Evolutionary conservation across 2,888 invertebrate species (phyloP), one percentile per base, ranked within the genome.

Genomic region (Patella depressa): DNA sequence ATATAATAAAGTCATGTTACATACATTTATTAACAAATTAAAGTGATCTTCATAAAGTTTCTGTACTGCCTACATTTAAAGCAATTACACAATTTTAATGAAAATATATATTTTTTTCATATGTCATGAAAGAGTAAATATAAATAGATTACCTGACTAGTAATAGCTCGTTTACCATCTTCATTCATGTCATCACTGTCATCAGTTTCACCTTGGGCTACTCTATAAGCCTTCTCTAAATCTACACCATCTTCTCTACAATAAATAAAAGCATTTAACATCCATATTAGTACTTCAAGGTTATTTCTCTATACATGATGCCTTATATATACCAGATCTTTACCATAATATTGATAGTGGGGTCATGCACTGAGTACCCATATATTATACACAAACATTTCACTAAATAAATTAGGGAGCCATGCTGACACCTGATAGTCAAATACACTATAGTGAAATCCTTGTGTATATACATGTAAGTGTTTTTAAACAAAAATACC

Each of bases 141-240:
- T 54, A 73, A 15, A 55, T 57, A 11, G 75, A 79, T 77, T 73
- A 92, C 91, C 89, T 92, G 89, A 90, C 97, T 97, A 2, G 96
- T 97, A 82, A 98, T 98, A 75, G 94, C 94, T 85, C 98, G 94
- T 89, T 97, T 97, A 74, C 93, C 94, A 65, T 88, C 77, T 17
- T 80, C 78, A 9, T 80, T 84, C n/a, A 24, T 75, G 75, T 79
- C 72, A 59, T 78, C 65, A 77, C 88, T 86, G 84, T 87, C 88
- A 75, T 92, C 91, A 65, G 83, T 88, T 17, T 87, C 85, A 69
- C 88, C 89, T 55, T 19, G 19, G 9, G 65, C 65, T 65, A 24
- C 19, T 24, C 65, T 65, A 14, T 65, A 65, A 11, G 65, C 65
- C 24, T 65, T 65, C 65, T 65, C 65, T 65, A 65, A 65, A 65